Conservation (phyloP, 1,140 invertebrate species). For the Drosophila bocqueti region DNA sequence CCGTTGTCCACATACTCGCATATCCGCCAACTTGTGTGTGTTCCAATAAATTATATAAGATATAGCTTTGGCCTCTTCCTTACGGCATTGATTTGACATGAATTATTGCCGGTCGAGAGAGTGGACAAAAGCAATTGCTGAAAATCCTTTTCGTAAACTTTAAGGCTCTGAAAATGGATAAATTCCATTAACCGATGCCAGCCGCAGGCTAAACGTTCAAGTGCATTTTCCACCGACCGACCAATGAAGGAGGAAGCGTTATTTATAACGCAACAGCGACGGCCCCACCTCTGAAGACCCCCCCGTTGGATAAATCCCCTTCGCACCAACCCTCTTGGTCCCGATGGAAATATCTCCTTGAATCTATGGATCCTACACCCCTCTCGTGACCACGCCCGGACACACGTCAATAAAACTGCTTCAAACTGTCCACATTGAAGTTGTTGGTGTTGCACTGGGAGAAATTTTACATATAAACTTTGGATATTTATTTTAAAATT, state of each 20-base stretch:
- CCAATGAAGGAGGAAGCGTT: conserved; percentile 54
- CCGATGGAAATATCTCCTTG: conserved; percentile 36
- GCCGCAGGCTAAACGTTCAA: conserved; percentile 62
- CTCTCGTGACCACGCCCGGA: conserved; percentile 67
- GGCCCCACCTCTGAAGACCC: not conserved
- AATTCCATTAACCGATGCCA: conserved; percentile 62
- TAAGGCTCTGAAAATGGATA: conserved; percentile 50
- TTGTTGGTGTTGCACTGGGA: not conserved
- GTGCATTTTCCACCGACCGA: conserved; percentile 61
- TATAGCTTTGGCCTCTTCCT: conserved; percentile 51
- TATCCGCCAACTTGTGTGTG: conserved; percentile 34
- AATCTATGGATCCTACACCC: conserved; percentile 11
- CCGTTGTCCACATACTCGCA: conserved; percentile 50
- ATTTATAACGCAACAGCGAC: conserved; percentile 75
- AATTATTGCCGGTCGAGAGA: conserved; percentile 56
- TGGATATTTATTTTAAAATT: not conserved
- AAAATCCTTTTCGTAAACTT: conserved; percentile 47
- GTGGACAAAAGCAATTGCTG: conserved; percentile 28
- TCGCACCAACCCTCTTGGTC: not conserved
- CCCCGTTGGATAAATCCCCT: not conserved
- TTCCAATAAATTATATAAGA: conserved; percentile 68
- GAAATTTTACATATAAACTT: not conserved
- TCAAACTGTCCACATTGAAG: conserved; percentile 78
- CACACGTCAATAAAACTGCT: conserved; percentile 82
- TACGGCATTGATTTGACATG: conserved; percentile 72